phyloP scores from a whole-genome alignment of 2,797 vertebrate species.

The Pogoniulus pusillus region DNA sequence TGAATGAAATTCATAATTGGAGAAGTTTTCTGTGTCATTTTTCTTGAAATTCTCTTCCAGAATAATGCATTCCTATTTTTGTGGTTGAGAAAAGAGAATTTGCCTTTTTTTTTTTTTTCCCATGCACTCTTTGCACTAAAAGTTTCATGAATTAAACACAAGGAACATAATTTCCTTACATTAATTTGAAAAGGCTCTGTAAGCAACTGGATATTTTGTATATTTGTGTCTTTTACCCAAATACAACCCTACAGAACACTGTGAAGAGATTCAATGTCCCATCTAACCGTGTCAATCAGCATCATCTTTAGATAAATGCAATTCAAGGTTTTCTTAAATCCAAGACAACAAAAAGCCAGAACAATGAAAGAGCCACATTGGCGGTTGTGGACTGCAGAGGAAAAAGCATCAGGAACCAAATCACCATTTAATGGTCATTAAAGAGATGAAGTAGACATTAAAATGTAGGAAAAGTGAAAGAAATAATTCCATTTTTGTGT shows the following conservation, averaged over 20 bases:
- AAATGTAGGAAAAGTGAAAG: neutral
- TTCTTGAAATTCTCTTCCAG: slow-evolving; percentile 11
- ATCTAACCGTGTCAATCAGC: neutral
- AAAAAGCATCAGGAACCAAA: slow-evolving; percentile 22
- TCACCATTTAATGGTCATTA: neutral
- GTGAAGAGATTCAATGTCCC: neutral
- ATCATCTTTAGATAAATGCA: slow-evolving; percentile 2
- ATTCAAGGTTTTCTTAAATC: slow-evolving; percentile 29
- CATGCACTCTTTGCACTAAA: neutral
- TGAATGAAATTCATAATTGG: slow-evolving; percentile 55
- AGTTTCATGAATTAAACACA: neutral
- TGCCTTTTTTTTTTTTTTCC: neutral
- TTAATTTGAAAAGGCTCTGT: neutral
- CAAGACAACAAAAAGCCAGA: neutral
- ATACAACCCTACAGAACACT: neutral
- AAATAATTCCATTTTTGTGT: neutral
- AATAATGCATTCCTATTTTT: slow-evolving; percentile 9
- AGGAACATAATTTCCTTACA: neutral
- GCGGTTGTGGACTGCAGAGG: neutral
- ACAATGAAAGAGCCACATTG: neutral
- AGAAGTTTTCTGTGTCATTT: slow-evolving; percentile 10
- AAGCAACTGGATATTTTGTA: neutral
- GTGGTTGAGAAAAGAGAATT: slow-evolving; percentile 5
- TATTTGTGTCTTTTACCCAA: neutral
- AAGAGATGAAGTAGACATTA: neutral